These are phyloP conservation scores for Tribolium freemani DNA, from an alignment of 2,888 invertebrate genomes.

Conservation along the genomic window DNA sequence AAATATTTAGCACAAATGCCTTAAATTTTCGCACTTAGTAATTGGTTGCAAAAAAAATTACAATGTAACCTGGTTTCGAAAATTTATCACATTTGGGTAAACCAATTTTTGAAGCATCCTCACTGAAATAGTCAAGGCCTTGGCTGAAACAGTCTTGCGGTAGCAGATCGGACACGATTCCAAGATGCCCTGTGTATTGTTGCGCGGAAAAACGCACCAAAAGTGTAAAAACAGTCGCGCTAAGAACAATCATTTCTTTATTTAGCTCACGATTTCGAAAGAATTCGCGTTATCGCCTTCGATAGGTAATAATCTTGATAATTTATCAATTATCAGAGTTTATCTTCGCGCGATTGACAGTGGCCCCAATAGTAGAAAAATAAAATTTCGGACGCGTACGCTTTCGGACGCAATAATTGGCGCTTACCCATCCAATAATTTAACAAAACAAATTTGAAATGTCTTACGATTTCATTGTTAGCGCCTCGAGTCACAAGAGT, in stretches of 20 bases:
- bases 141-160: constrained; percentile 16
- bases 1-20: neutral
- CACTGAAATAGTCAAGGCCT: neutral
- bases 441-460: too few relatives aligned
- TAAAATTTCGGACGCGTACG: too few relatives aligned
- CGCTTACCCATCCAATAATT: too few relatives aligned
- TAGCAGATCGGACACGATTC: constrained; percentile 27
- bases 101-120: neutral
- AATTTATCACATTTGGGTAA: constrained; percentile 29
- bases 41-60: neutral
- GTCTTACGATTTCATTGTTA: too few relatives aligned
- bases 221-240: constrained; percentile 1
- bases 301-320: too few relatives aligned
- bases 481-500: too few relatives aligned
- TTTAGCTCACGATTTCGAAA: neutral
- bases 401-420: too few relatives aligned
- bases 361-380: too few relatives aligned
- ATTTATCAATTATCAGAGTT: too few relatives aligned
- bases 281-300: too few relatives aligned
- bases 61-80: neutral
- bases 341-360: too few relatives aligned
- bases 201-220: neutral
- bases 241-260: neutral
- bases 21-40: neutral
- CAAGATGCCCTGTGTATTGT: neutral